Conservation (phyloP, 2,888 invertebrate genomes). For the Megaustenia siamemsis region DNA sequence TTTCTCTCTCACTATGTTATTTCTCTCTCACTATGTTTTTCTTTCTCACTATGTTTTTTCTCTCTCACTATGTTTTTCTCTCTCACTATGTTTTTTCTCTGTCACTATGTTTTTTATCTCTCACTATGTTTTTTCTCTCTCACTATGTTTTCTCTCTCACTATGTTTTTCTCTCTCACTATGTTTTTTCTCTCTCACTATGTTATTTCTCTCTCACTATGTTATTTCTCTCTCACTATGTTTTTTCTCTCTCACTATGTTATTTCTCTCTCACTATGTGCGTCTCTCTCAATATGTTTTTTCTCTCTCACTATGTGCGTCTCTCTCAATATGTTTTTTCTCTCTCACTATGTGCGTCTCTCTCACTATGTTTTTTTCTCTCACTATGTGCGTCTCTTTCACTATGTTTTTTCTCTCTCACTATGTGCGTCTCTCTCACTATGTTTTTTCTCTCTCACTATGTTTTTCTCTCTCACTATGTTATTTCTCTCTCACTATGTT, state of each 20-base stretch:
- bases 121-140: neutral
- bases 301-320: too few species aligned
- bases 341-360: too few species aligned
- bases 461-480: too few species aligned
- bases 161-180: neutral
- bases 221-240: neutral
- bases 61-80: conserved; percentile 32
- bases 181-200: neutral
- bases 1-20: neutral
- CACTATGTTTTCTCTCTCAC: neutral
- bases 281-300: too few species aligned
- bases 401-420: too few species aligned
- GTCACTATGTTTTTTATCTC: neutral
- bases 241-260: conserved; percentile 2
- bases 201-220: neutral
- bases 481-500: neutral
- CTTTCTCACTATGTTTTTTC: neutral
- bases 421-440: too few species aligned
- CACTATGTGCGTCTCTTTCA: too few species aligned
- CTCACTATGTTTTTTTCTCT: too few species aligned
- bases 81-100: conserved; percentile 9
- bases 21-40: neutral
- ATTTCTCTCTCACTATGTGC: too few species aligned
- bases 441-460: too few species aligned
- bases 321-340: too few species aligned